Evolutionary conservation across 2,888 invertebrate species (phyloP).

Genomic region (Leucophora obtusa): DNA sequence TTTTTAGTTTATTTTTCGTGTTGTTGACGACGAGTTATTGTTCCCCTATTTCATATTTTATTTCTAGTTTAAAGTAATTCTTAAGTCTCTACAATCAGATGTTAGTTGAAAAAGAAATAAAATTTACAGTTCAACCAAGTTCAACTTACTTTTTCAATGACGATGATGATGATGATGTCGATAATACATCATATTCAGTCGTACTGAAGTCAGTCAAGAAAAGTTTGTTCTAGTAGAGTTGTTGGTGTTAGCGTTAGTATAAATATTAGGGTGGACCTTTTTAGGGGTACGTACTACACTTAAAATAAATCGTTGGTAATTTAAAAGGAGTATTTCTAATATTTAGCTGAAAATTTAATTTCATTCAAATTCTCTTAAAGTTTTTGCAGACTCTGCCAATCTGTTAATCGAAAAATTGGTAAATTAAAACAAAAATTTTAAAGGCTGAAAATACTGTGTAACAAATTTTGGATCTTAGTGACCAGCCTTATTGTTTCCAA

Average conservation of each 20-base stretch:
- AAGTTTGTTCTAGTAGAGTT: neutral
- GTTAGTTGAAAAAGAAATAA: conserved; percentile 22
- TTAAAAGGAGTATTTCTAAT: too few relatives aligned
- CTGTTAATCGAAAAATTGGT: too few relatives aligned
- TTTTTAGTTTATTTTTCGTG: conserved; percentile 14
- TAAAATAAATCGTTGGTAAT: too few relatives aligned
- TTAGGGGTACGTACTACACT: too few relatives aligned
- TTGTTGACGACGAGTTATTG: conserved; percentile 36
- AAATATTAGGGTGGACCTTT: neutral
- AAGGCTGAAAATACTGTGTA: too few relatives aligned
- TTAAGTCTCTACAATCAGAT: conserved; percentile 32
- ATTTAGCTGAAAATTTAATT: too few relatives aligned
- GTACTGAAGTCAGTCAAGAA: conserved; percentile 11
- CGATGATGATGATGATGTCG: neutral
- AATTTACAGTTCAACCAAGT: conserved; percentile 39
- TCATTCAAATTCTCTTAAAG: too few relatives aligned
- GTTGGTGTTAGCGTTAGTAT: neutral
- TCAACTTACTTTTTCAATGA: conserved; percentile 21
- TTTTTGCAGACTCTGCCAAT: too few relatives aligned
- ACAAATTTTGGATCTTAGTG: too few relatives aligned
- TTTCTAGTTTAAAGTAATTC: conserved; percentile 45
- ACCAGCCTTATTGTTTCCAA: too few relatives aligned
- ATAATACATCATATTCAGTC: conserved; percentile 3
- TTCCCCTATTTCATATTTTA: conserved; percentile 39
- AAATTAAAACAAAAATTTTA: too few relatives aligned